Percentiles rank a stretch among this genome's conserved stretches.
Evolutionary conservation across 2,888 invertebrate genomes (phyloP).

Genomic region (Ephialtes manifestator): DNA sequence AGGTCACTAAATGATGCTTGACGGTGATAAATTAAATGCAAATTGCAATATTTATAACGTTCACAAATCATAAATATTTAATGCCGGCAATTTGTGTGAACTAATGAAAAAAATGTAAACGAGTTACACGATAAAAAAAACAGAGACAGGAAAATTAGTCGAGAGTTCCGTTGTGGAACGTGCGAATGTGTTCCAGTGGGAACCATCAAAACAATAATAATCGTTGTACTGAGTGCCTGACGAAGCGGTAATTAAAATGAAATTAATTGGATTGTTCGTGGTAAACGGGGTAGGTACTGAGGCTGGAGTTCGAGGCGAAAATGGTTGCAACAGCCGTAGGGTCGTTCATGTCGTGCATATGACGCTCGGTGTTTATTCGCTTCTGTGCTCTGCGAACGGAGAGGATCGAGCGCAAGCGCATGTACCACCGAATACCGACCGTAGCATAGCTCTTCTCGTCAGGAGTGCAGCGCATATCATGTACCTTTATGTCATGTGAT

Average conservation of each 20-base stretch:
- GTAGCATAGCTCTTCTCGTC: conserved; percentile 19
- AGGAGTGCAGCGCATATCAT: conserved; percentile 29
- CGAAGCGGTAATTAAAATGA: conserved; percentile 83
- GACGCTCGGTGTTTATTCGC: conserved; percentile 39
- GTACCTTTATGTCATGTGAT: conserved; percentile 1
- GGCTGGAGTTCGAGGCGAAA: conserved; percentile 28
- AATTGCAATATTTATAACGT: background rate
- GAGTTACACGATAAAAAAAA: background rate
- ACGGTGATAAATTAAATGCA: background rate
- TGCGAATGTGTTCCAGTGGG: conserved; percentile 9
- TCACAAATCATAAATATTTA: background rate
- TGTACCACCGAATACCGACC: conserved; percentile 13
- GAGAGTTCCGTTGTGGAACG: conserved; percentile 16
- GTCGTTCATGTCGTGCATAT: conserved; percentile 35
- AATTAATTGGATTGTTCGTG: conserved; percentile 81
- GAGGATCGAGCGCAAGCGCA: conserved; percentile 51
- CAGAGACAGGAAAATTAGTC: background rate
- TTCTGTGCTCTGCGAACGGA: conserved; percentile 19
- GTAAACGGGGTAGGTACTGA: conserved; percentile 24
- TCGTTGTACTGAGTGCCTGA: conserved; percentile 73
- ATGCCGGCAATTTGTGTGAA: background rate
- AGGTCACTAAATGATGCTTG: background rate
- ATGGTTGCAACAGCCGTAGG: conserved; percentile 50
- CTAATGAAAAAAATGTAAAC: background rate
- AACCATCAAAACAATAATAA: conserved; percentile 74